Conservation (phyloP, 2,797 vertebrate genomes). For the Dendrocincla fuliginosa region DNA sequence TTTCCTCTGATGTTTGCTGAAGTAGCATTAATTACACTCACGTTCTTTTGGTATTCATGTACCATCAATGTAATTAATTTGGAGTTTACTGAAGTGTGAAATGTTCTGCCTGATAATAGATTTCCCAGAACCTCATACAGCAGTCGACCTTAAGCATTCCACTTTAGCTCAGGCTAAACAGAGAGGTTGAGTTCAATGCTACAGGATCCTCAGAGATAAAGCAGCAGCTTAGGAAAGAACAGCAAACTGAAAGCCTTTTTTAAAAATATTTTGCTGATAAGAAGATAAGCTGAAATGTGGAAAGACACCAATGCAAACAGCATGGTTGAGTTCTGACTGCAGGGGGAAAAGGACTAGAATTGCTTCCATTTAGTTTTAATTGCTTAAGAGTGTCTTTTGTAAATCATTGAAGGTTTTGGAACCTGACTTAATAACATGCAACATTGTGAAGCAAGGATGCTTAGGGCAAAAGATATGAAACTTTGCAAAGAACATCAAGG, state of each 20-base stretch:
- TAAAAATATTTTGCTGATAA: not conserved
- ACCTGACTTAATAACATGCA: not conserved
- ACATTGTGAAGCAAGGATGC: not conserved
- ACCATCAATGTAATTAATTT: constrained; percentile 62
- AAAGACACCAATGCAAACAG: not conserved
- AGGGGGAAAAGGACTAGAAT: not conserved
- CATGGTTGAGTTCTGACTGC: not conserved
- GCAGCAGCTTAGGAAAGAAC: not conserved
- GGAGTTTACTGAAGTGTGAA: constrained; percentile 56
- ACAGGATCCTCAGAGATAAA: not conserved
- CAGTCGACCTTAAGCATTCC: not conserved
- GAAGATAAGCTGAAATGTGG: not conserved
- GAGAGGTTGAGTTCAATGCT: not conserved
- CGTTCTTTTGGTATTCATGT: constrained; percentile 64
- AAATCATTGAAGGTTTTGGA: not conserved
- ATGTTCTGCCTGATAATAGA: constrained; percentile 60
- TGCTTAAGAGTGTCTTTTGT: not conserved
- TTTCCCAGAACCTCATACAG: constrained; percentile 32
- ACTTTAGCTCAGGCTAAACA: not conserved
- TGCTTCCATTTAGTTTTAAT: not conserved
- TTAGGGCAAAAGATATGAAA: not conserved
- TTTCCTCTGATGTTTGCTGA: constrained; percentile 48
- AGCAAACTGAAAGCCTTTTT: not conserved
- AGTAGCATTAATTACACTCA: constrained; percentile 53
- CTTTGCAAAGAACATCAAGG: not conserved